A percentile compares a stretch with the other conserved stretches of the same genome.
Evolutionary conservation across 2,888 invertebrate species (phyloP).

Genomic region (Erebia aethiops): DNA sequence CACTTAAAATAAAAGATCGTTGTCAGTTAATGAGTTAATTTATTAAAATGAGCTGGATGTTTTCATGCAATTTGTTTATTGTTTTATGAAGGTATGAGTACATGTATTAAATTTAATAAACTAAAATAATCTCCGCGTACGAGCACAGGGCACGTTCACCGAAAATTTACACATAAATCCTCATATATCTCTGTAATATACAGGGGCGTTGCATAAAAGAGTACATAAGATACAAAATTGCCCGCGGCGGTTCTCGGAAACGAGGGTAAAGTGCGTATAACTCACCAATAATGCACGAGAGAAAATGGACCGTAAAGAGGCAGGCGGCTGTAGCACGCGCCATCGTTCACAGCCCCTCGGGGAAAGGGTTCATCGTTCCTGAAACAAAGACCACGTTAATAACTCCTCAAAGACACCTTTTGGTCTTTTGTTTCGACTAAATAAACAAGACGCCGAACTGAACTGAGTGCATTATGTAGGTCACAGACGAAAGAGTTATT

Average conservation of each 20-base stretch:
- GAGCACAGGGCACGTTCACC: slow-evolving; percentile 16
- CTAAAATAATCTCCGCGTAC: slow-evolving; percentile 6
- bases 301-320: slow-evolving; percentile 77
- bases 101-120: not conserved
- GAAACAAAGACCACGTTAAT: slow-evolving; percentile 70
- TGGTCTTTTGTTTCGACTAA: slow-evolving; percentile 39
- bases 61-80: too few species aligned
- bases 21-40: too few species aligned
- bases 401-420: slow-evolving; percentile 55
- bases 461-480: slow-evolving; percentile 28
- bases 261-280: slow-evolving; percentile 40
- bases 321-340: slow-evolving; percentile 64
- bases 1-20: too few species aligned
- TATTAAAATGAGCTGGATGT: too few species aligned
- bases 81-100: not conserved
- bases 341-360: slow-evolving; percentile 58
- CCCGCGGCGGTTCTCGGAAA: slow-evolving; percentile 34
- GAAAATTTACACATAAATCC: slow-evolving; percentile 32
- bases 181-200: slow-evolving; percentile 23
- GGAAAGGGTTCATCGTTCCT: slow-evolving; percentile 68
- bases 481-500: slow-evolving; percentile 9
- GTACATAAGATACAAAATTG: slow-evolving; percentile 41
- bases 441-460: slow-evolving; percentile 32
- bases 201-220: slow-evolving; percentile 29
- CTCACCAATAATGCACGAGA: slow-evolving; percentile 77